Percentiles rank a stretch among this genome's conserved stretches.
These are phyloP conservation scores for Opisthocomus hoazin DNA, from an alignment of 2,113 vertebrate genomes.

Conservation along the genomic window DNA sequence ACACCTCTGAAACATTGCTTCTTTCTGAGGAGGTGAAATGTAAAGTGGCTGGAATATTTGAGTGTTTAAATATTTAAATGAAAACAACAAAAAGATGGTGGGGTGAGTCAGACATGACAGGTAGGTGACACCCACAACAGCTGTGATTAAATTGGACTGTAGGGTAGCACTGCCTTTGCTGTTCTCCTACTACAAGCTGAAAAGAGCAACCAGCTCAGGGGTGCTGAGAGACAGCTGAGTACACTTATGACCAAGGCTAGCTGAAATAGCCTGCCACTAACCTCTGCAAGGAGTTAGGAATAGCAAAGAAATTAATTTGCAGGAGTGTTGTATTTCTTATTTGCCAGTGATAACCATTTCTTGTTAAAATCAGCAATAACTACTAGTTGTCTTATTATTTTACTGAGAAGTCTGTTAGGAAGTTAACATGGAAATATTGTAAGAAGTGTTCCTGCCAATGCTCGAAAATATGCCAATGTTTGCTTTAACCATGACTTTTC, in stretches of 20 bases:
- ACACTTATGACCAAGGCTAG: neutral
- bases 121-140: neutral
- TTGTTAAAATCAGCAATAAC: neutral
- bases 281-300: neutral
- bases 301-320: neutral
- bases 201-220: neutral
- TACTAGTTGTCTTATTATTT: neutral
- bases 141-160: neutral
- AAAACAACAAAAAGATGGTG: conserved; percentile 48
- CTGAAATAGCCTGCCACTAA: neutral
- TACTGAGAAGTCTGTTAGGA: neutral
- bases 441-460: neutral
- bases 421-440: neutral
- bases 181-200: neutral
- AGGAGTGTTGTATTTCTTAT: neutral
- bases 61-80: conserved; percentile 65
- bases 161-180: neutral
- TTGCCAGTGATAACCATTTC: neutral
- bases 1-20: conserved; percentile 72
- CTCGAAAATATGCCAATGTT: neutral
- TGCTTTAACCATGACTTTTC: neutral
- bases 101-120: conserved; percentile 26
- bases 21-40: conserved; percentile 68
- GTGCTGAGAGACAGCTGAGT: neutral
- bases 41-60: conserved; percentile 68